A percentile compares a stretch with the other conserved stretches of the same genome.
phyloP scores from a whole-genome alignment of 2,888 invertebrate genomes.

The Sesia bembeciformis region DNA sequence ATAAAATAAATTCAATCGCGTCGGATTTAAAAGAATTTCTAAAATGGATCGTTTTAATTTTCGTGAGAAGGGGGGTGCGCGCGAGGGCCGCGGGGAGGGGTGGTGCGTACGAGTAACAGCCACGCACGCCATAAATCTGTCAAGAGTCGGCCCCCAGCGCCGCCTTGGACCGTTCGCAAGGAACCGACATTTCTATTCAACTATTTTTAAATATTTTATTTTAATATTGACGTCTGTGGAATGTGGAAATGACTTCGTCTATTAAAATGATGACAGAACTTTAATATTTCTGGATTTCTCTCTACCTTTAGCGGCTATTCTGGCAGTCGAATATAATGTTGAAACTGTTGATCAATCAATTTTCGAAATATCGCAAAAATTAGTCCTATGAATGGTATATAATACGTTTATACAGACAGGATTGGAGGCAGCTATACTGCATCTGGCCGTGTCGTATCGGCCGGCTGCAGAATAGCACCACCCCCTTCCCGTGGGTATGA shows the following conservation, averaged over 20 bases:
- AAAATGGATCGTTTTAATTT: constrained; percentile 55
- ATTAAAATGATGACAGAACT: not conserved
- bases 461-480: no score
- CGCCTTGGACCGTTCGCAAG: constrained; percentile 44
- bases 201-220: not conserved
- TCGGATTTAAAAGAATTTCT: constrained; percentile 36
- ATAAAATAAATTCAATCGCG: constrained; percentile 32
- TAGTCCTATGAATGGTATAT: no score
- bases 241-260: not conserved
- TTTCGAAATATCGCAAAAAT: no score
- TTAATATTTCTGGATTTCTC: not conserved
- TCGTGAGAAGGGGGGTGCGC: constrained; percentile 26
- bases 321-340: no score
- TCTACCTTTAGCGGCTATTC: no score
- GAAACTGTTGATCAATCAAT: no score
- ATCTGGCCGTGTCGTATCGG: no score
- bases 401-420: no score
- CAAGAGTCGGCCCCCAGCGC: constrained; percentile 49
- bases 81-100: constrained; percentile 9
- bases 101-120: constrained; percentile 44
- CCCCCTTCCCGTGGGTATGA: no score
- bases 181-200: constrained; percentile 18
- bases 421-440: no score
- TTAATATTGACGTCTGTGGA: not conserved
- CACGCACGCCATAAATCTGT: constrained; percentile 65